phyloP scores from a whole-genome alignment of 2,888 invertebrate species.

The Sphaerophoria taeniata region DNA sequence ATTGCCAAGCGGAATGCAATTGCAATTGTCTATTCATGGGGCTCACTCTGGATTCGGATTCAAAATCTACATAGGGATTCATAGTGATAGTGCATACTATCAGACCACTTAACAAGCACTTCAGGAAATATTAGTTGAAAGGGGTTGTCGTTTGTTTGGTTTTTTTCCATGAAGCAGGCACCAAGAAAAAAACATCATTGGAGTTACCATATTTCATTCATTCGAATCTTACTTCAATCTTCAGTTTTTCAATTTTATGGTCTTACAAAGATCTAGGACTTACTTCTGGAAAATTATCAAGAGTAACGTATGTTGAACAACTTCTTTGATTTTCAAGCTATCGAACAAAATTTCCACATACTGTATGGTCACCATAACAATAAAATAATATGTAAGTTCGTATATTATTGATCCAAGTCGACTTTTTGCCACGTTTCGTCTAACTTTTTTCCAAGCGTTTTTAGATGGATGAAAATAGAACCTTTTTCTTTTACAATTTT shows the following conservation, averaged over 20 bases:
- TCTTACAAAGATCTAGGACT: no score
- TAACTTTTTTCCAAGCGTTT: neutral
- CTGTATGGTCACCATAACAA: constrained; percentile 9
- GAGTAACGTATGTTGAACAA: no score
- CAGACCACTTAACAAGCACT: neutral
- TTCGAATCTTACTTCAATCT: no score
- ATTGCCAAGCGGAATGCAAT: constrained; percentile 47
- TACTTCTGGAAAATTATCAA: no score
- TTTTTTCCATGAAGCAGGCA: constrained; percentile 6
- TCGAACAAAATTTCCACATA: neutral
- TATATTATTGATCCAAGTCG: constrained; percentile 44
- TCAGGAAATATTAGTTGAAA: neutral
- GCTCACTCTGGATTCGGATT: constrained; percentile 21
- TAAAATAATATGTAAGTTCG: constrained; percentile 4
- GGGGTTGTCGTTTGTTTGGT: constrained; percentile 5
- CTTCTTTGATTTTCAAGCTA: neutral
- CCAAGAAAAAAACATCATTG: neutral
- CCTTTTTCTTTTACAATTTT: constrained; percentile 20
- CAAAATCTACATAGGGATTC: neutral
- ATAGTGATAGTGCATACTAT: neutral
- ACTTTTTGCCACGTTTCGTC: constrained; percentile 34
- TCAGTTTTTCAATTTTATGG: no score
- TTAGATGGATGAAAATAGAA: constrained; percentile 21
- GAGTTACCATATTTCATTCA: neutral
- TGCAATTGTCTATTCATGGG: constrained; percentile 48